Conservation (phyloP, 1,140 invertebrate species). For the Ptiloglossa arizonensis region DNA sequence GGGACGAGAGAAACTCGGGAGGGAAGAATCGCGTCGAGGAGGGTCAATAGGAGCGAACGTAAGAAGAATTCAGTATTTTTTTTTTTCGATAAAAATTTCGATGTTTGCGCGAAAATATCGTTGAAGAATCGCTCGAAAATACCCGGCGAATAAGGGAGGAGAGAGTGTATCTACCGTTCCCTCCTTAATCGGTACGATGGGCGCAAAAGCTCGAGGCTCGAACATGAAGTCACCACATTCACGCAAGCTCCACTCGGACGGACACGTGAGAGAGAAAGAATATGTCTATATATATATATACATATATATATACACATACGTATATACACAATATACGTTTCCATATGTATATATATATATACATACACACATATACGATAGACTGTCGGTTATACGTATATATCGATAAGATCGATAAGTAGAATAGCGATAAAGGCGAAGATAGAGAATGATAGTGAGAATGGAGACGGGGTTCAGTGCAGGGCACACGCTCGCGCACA, state of each 20-base stretch:
- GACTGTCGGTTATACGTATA: constrained; percentile 36
- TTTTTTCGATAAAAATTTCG: constrained; percentile 40
- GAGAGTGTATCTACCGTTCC: constrained; percentile 27
- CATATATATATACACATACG: no score
- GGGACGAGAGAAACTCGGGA: constrained; percentile 33
- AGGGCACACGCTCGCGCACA: constrained; percentile 81
- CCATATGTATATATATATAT: no score
- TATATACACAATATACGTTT: no score
- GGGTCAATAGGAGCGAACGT: not conserved
- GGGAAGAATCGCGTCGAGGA: not conserved
- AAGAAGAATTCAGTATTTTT: constrained; percentile 16
- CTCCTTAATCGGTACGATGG: constrained; percentile 24
- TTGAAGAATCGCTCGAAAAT: constrained; percentile 27
- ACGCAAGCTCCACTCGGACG: constrained; percentile 77
- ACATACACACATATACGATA: no score
- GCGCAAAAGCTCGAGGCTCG: constrained; percentile 71
- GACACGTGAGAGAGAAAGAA: constrained; percentile 72
- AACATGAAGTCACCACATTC: constrained; percentile 76
- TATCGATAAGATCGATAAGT: constrained; percentile 32
- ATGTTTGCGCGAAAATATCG: constrained; percentile 36
- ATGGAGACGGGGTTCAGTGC: constrained; percentile 69
- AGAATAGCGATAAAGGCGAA: constrained; percentile 38
- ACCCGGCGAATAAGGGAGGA: constrained; percentile 10
- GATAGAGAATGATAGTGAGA: constrained; percentile 72
- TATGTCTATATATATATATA: constrained; percentile 37